phyloP scores from a whole-genome alignment of 2,113 vertebrate genomes.

The Chlorodrepanis virens region DNA sequence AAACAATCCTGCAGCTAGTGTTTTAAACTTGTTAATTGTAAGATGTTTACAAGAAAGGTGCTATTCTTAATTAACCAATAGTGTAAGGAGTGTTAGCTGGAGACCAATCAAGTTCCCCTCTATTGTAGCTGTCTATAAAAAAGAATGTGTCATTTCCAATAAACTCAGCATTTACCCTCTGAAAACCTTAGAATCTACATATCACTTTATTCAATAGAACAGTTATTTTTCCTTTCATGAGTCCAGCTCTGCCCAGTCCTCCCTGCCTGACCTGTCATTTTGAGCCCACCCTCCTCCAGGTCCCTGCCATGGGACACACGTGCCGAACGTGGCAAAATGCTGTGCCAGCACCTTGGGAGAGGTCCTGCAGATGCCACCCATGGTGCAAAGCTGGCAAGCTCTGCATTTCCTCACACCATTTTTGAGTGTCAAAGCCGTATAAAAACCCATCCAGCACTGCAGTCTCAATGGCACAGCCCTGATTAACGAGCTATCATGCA shows the following conservation, averaged over 20 bases:
- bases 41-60: background rate
- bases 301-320: background rate
- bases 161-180: background rate
- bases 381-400: slow-evolving; percentile 3
- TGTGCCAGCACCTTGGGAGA: background rate
- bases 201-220: background rate
- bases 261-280: background rate
- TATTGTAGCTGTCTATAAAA: background rate
- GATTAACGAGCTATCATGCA: background rate
- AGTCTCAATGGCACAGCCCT: background rate
- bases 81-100: background rate
- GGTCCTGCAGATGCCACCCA: background rate
- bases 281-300: background rate
- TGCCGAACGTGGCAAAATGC: background rate
- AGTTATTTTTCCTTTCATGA: background rate
- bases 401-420: slow-evolving; percentile 25
- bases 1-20: background rate
- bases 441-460: background rate
- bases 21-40: background rate
- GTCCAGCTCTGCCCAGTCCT: background rate
- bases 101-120: background rate
- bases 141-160: background rate
- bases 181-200: background rate
- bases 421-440: background rate
- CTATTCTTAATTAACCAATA: background rate